A percentile compares a stretch with the other conserved stretches of the same genome.
phyloP scores from a whole-genome alignment of 2,797 vertebrate species.

The Micromesistius poutassou region DNA sequence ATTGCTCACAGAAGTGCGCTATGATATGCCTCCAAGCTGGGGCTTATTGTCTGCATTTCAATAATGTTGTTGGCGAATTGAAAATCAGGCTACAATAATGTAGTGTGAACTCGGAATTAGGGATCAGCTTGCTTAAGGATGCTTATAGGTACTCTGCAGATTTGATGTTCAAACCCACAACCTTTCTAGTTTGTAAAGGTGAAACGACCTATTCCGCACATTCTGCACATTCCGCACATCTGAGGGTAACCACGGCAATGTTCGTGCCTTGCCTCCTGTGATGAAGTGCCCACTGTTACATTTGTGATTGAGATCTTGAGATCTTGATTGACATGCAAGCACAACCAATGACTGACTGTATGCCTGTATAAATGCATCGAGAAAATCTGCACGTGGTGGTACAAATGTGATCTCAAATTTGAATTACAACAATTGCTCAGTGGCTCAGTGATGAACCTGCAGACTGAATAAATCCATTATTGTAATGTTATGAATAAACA shows the following conservation, averaged over 20 bases:
- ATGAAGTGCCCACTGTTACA: slow-evolving; percentile 36
- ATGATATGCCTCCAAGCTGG: too few relatives aligned
- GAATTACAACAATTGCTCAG: neutral
- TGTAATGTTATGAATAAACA: neutral
- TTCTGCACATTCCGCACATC: slow-evolving; percentile 45
- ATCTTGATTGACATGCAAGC: neutral
- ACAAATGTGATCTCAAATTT: neutral
- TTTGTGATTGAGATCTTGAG: neutral
- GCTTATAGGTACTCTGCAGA: too few relatives aligned
- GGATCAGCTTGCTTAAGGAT: too few relatives aligned
- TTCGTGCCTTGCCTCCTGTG: slow-evolving; percentile 39
- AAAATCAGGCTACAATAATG: too few relatives aligned
- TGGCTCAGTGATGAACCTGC: too few relatives aligned
- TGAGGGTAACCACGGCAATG: slow-evolving; percentile 44
- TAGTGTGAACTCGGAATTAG: too few relatives aligned
- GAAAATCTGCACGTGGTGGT: neutral
- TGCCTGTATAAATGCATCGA: neutral
- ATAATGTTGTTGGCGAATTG: too few relatives aligned
- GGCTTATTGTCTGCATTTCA: too few relatives aligned
- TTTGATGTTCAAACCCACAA: neutral
- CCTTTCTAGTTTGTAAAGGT: neutral
- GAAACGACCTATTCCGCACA: neutral
- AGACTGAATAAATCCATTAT: neutral
- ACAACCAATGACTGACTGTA: neutral
- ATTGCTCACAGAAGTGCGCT: too few relatives aligned